Conservation (phyloP, 2,797 vertebrate genomes). For the Squalus acanthias region DNA sequence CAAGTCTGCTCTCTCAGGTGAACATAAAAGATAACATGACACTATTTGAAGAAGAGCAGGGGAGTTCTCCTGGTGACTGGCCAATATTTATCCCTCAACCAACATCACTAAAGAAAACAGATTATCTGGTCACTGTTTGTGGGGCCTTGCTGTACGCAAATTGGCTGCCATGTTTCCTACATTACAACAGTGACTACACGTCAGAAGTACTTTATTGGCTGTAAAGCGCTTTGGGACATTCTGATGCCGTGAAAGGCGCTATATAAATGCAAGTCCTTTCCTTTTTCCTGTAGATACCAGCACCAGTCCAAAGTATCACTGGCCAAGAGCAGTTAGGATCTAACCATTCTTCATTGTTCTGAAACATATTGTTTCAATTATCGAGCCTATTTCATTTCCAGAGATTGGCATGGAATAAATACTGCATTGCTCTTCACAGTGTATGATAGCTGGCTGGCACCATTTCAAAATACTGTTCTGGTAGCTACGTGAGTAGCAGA, state of each 20-base stretch:
- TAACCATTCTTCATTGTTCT: conserved; percentile 37
- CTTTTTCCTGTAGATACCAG: background rate
- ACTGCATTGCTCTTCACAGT: background rate
- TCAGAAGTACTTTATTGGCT: background rate
- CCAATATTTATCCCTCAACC: background rate
- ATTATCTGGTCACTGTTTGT: background rate
- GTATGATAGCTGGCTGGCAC: conserved; percentile 2
- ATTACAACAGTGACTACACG: background rate
- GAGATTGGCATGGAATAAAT: conserved; percentile 34
- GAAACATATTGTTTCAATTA: conserved; percentile 38
- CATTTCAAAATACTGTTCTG: conserved; percentile 27
- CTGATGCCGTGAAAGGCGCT: background rate
- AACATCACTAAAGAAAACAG: background rate
- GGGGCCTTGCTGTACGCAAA: background rate
- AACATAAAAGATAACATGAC: no score
- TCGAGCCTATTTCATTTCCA: background rate
- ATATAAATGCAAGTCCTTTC: background rate
- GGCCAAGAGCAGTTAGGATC: conserved; percentile 6
- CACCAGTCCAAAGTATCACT: background rate
- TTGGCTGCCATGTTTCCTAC: background rate
- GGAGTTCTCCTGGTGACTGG: background rate
- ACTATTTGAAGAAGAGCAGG: background rate
- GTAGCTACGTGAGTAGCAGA: background rate
- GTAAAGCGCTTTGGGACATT: background rate
- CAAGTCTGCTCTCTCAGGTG: background rate